Conservation (phyloP, 1,140 invertebrate species). For the Ganaspis sp. region DNA sequence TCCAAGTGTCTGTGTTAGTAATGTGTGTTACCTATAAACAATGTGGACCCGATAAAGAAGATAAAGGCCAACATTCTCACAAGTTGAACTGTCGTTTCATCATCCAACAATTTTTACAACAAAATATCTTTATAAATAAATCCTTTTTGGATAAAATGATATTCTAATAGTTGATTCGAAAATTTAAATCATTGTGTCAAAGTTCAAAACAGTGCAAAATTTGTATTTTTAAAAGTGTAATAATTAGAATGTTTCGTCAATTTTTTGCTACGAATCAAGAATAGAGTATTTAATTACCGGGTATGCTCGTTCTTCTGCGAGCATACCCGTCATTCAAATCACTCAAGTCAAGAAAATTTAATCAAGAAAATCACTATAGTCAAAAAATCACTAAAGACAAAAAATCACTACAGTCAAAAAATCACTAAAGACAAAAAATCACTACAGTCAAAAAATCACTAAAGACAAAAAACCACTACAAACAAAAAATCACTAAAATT, state of each 20-base stretch:
- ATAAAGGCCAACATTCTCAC: slow-evolving; percentile 28
- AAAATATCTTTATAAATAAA: no score
- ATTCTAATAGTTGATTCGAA: not conserved
- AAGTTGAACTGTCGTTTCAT: not conserved
- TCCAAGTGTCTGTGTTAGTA: not conserved
- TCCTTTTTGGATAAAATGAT: not conserved
- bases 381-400: no score
- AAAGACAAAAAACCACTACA: no score
- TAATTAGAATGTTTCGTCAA: no score
- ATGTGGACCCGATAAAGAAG: slow-evolving; percentile 34
- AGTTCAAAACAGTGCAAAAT: no score
- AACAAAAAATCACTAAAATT: no score
- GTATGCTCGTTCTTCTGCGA: slow-evolving; percentile 50
- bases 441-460: no score
- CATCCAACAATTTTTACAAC: not conserved
- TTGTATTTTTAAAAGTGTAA: no score
- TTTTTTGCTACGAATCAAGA: no score
- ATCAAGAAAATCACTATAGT: slow-evolving; percentile 28
- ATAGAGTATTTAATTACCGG: slow-evolving; percentile 32
- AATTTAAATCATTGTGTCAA: no score
- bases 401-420: no score
- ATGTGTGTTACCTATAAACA: slow-evolving; percentile 6
- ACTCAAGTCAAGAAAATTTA: slow-evolving; percentile 34
- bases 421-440: no score
- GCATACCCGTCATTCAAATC: slow-evolving; percentile 48